phyloP scores from a whole-genome alignment of 2,888 invertebrate species.

The Agonopterix alstromeriana region DNA sequence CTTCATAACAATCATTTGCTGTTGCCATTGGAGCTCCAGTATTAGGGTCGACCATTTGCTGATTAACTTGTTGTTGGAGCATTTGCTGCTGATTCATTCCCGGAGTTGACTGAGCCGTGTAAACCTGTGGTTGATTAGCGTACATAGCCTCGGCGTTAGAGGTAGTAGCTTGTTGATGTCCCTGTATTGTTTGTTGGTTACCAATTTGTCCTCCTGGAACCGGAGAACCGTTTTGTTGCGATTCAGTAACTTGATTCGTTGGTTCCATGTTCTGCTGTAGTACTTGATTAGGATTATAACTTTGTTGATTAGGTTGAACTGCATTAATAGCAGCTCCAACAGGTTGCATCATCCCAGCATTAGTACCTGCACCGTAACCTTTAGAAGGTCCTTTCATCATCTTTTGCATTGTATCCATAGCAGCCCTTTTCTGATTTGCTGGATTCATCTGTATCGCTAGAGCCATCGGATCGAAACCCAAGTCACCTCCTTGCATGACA shows the following conservation, averaged over 20 bases:
- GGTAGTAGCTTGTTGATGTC: slow-evolving; percentile 11
- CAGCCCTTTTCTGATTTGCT: slow-evolving; percentile 48
- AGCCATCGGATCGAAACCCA: slow-evolving; percentile 65
- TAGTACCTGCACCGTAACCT: neutral
- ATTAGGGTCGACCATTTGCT: slow-evolving; percentile 24
- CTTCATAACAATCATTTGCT: slow-evolving; percentile 18
- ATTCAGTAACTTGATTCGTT: too few relatives aligned
- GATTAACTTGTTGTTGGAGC: slow-evolving; percentile 10
- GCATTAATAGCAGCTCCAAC: slow-evolving; percentile 20
- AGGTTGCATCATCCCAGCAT: slow-evolving; percentile 17
- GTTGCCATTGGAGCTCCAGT: slow-evolving; percentile 20
- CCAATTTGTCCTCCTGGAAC: neutral
- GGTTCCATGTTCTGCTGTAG: slow-evolving; percentile 1
- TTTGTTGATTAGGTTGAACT: slow-evolving; percentile 8
- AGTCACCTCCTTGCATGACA: slow-evolving; percentile 45
- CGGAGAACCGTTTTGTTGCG: neutral
- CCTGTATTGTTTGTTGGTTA: slow-evolving; percentile 1
- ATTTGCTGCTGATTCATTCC: slow-evolving; percentile 16
- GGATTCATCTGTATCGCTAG: slow-evolving; percentile 70
- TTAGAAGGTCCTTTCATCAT: slow-evolving; percentile 34
- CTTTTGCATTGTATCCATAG: slow-evolving; percentile 46
- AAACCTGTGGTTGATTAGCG: slow-evolving; percentile 26
- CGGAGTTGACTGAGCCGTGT: slow-evolving; percentile 20
- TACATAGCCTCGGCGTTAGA: slow-evolving; percentile 9
- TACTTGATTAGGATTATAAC: slow-evolving; percentile 1